Percentiles rank a stretch among this genome's conserved stretches.
phyloP scores from a whole-genome alignment of 2,113 vertebrate genomes.

The Barnardius zonarius region DNA sequence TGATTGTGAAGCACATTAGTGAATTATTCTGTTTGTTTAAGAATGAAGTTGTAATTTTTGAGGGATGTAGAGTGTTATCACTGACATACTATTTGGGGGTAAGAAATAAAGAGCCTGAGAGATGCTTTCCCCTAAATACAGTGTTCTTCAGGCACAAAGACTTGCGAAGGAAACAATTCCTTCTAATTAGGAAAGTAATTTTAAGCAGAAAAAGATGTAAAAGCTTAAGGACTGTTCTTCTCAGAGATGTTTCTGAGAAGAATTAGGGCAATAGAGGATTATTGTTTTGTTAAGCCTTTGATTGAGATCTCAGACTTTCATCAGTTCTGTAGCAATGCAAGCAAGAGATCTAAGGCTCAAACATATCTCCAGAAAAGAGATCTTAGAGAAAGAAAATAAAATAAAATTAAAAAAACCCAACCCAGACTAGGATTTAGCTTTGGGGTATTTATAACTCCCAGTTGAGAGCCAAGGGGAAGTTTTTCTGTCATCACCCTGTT shows the following conservation, averaged over 20 bases:
- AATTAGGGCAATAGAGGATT: constrained; percentile 76
- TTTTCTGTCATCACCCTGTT: not conserved
- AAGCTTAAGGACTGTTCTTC: constrained; percentile 66
- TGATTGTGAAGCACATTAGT: not conserved
- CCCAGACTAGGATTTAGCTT: not conserved
- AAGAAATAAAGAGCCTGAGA: not conserved
- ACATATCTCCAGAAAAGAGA: constrained; percentile 16
- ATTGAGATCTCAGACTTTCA: constrained; percentile 73
- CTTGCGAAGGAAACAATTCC: constrained; percentile 54
- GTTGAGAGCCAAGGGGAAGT: not conserved
- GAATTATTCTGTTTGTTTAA: not conserved
- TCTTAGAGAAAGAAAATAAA: constrained; percentile 12
- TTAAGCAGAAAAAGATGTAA: constrained; percentile 66
- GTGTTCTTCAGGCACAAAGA: not conserved
- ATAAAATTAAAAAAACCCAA: not conserved
- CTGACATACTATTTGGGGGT: not conserved
- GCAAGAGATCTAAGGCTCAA: constrained; percentile 25
- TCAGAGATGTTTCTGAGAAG: constrained; percentile 64
- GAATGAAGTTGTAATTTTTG: not conserved
- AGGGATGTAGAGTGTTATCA: not conserved
- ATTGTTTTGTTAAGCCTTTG: constrained; percentile 77
- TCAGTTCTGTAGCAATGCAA: constrained; percentile 54
- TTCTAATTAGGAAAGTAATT: constrained; percentile 74
- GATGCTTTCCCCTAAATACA: constrained; percentile 23
- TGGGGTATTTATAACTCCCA: not conserved